Evolutionary conservation across 2,113 vertebrate genomes (phyloP).

Genomic region (Scophthalmus maximus): DNA sequence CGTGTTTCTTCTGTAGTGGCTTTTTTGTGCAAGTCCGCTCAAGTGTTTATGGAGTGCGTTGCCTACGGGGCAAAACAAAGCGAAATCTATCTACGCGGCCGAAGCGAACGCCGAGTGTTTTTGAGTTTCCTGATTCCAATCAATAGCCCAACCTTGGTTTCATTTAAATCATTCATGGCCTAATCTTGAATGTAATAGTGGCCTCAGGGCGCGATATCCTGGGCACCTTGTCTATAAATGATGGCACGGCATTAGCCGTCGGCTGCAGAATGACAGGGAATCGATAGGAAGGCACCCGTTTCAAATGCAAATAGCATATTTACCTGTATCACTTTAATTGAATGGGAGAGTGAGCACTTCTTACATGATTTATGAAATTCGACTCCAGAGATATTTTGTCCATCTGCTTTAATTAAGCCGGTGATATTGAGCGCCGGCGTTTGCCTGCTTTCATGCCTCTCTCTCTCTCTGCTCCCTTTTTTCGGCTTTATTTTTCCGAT

Average conservation of each 20-base stretch:
- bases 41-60: conserved; percentile 19
- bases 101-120: conserved; percentile 43
- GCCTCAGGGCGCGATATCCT: conserved; percentile 60
- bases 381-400: conserved; percentile 52
- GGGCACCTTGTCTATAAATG: conserved; percentile 70
- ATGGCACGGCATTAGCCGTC: conserved; percentile 56
- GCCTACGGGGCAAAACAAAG: conserved; percentile 60
- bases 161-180: conserved; percentile 77
- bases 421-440: conserved; percentile 30
- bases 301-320: conserved; percentile 66
- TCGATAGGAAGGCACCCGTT: conserved; percentile 50
- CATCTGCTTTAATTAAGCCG: conserved; percentile 48
- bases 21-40: conserved; percentile 28
- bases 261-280: conserved; percentile 65
- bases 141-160: conserved; percentile 71
- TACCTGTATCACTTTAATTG: conserved; percentile 61
- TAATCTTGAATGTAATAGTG: conserved; percentile 76
- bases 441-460: not conserved
- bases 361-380: conserved; percentile 61
- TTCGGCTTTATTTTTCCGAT: conserved; percentile 4
- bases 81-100: conserved; percentile 60
- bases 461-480: conserved; percentile 18
- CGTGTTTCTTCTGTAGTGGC: conserved; percentile 22
- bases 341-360: conserved; percentile 50
- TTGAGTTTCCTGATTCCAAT: conserved; percentile 68